Evolutionary conservation across 2,888 invertebrate species (phyloP).

Genomic region (Chloroclystis v-ata): DNA sequence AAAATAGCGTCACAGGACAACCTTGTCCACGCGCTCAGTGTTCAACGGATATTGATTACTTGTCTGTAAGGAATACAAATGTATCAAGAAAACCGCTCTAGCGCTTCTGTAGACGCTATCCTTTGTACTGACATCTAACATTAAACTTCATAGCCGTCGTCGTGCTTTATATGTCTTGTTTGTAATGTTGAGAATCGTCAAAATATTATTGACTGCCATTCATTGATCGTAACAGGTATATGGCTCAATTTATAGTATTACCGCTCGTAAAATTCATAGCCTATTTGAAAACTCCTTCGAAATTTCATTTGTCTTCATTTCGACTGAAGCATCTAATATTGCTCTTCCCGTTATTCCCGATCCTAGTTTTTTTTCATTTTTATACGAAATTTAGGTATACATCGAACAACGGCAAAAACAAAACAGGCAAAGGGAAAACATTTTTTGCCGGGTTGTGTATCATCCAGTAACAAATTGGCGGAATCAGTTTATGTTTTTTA

Average conservation of each 20-base stretch:
- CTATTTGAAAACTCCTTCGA: neutral
- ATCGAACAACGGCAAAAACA: too few species aligned
- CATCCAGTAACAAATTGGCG: too few species aligned
- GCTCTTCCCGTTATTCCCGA: too few species aligned
- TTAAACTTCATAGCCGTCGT: conserved; percentile 62
- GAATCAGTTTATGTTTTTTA: neutral
- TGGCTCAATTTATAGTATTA: too few species aligned
- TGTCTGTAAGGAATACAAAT: conserved; percentile 75
- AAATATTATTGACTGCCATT: conserved; percentile 22
- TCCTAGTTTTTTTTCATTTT: too few species aligned
- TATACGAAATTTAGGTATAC: too few species aligned
- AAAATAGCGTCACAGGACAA: conserved; percentile 55
- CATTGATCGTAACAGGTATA: conserved; percentile 17
- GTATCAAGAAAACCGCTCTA: conserved; percentile 64
- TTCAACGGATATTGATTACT: conserved; percentile 73
- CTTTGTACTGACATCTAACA: conserved; percentile 62
- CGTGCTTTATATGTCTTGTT: conserved; percentile 38
- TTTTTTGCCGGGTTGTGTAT: too few species aligned
- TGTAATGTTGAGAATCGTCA: conserved; percentile 21
- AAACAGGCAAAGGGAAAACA: too few species aligned
- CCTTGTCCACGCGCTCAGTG: conserved; percentile 53
- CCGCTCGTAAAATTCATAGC: too few species aligned
- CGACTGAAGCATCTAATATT: too few species aligned
- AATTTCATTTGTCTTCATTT: neutral
- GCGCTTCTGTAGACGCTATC: conserved; percentile 53